phyloP scores from a whole-genome alignment of 2,888 invertebrate species.

The Drosophila flavopinicola region DNA sequence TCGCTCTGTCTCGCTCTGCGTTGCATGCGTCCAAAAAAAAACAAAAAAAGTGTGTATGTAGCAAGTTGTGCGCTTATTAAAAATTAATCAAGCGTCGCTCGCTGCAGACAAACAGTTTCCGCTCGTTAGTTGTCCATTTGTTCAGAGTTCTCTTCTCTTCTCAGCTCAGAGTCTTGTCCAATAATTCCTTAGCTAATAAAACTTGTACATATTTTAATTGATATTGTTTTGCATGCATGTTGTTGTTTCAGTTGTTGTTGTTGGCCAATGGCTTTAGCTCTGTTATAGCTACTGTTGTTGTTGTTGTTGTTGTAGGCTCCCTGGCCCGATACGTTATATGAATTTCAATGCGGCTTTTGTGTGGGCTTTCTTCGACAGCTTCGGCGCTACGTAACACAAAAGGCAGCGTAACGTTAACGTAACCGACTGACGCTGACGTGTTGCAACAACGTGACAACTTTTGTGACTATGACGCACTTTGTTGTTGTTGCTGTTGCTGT shows the following conservation, averaged over 20 bases:
- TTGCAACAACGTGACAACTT: slow-evolving; percentile 60
- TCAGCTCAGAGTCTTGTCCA: too few species aligned
- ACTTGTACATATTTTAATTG: slow-evolving; percentile 63
- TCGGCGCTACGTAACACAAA: slow-evolving; percentile 45
- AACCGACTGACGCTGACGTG: slow-evolving; percentile 46
- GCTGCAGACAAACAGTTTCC: slow-evolving; percentile 50
- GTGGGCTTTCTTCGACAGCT: slow-evolving; percentile 72
- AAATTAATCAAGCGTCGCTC: slow-evolving; percentile 52
- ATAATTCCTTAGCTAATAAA: slow-evolving; percentile 44
- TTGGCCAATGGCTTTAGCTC: slow-evolving; percentile 22
- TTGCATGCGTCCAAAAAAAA: slow-evolving; percentile 10
- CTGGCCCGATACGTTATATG: slow-evolving; percentile 48
- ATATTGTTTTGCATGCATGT: slow-evolving; percentile 58
- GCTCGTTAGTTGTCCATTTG: slow-evolving; percentile 31
- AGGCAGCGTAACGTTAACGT: slow-evolving; percentile 49
- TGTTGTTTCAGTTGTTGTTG: slow-evolving; percentile 11
- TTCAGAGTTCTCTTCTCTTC: background rate
- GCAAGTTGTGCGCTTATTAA: slow-evolving; percentile 25
- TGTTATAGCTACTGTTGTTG: background rate
- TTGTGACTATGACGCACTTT: slow-evolving; percentile 55
- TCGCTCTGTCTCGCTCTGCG: background rate
- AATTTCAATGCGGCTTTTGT: slow-evolving; percentile 74
- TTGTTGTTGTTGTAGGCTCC: slow-evolving; percentile 28
- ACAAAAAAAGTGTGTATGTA: background rate
- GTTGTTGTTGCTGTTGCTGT: too few species aligned